These are phyloP conservation scores for Halisarca cf. caerulea DNA, from an alignment of 37 sponge, comb jelly and placozoan genomes.

Conservation along the genomic window DNA sequence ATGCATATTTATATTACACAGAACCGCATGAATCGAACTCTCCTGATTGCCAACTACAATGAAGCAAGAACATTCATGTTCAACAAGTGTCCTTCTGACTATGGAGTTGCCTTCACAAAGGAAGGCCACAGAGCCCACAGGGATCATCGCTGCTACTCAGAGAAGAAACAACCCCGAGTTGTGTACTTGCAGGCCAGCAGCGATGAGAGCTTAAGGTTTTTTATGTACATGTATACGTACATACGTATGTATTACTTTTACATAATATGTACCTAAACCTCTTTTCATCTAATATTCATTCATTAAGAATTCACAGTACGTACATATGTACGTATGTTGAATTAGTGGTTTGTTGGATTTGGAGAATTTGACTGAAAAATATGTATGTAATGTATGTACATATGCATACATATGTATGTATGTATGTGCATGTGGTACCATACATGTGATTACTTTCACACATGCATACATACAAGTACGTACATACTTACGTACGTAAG, in stretches of 20 bases:
- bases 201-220: constrained; percentile 2
- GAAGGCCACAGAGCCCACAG: constrained; percentile 19
- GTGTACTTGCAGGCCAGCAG: constrained; percentile 1
- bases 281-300: too few species aligned
- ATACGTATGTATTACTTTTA: background rate
- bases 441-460: too few species aligned
- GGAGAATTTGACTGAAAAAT: too few species aligned
- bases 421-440: too few species aligned
- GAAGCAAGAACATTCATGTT: constrained; percentile 44
- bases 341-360: too few species aligned
- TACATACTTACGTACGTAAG: too few species aligned
- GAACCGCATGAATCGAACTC: constrained; percentile 19
- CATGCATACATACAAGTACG: too few species aligned
- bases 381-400: too few species aligned
- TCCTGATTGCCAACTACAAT: constrained; percentile 33
- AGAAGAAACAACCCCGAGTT: background rate
- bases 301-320: too few species aligned
- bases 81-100: constrained; percentile 9
- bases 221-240: background rate
- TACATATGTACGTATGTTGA: constrained; percentile 1
- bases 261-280: too few species aligned
- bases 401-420: too few species aligned
- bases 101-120: constrained; percentile 31
- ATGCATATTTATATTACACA: background rate
- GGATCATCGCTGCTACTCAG: constrained; percentile 31